Evolutionary conservation across 2,888 invertebrate genomes (phyloP).

Genomic region (Odontothrips loti): DNA sequence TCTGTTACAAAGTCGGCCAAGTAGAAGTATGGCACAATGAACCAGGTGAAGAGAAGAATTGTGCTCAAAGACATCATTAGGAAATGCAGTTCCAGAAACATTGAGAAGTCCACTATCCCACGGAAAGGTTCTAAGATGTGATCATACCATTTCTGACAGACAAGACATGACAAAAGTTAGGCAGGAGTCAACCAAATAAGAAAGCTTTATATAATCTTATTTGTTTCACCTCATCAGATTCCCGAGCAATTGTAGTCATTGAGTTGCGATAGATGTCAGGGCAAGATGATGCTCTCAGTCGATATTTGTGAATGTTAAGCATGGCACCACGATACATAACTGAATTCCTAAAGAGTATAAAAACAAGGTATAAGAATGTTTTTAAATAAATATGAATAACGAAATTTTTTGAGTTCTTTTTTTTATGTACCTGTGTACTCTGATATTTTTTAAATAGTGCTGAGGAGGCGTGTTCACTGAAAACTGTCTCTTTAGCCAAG

Average conservation of each 20-base stretch:
- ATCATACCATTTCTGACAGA: slow-evolving; percentile 65
- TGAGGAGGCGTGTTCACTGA: slow-evolving; percentile 29
- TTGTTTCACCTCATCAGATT: slow-evolving; percentile 59
- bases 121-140: slow-evolving; percentile 62
- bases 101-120: slow-evolving; percentile 73
- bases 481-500: slow-evolving; percentile 18
- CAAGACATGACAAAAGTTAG: not conserved
- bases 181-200: too few relatives aligned
- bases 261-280: slow-evolving; percentile 86
- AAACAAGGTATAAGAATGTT: not conserved
- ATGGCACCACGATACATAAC: slow-evolving; percentile 83
- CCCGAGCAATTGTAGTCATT: slow-evolving; percentile 77
- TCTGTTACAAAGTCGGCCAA: slow-evolving; percentile 77
- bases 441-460: slow-evolving; percentile 50
- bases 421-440: slow-evolving; percentile 53
- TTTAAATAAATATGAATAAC: not conserved
- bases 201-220: too few relatives aligned
- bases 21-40: slow-evolving; percentile 93
- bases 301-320: slow-evolving; percentile 75
- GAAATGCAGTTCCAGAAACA: slow-evolving; percentile 73
- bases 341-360: slow-evolving; percentile 56
- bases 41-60: slow-evolving; percentile 85
- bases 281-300: slow-evolving; percentile 80
- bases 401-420: not conserved
- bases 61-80: slow-evolving; percentile 79